These are phyloP conservation scores for Phoenoteleia sp. DNA, from an alignment of 2,888 invertebrate genomes.

Conservation along the genomic window DNA sequence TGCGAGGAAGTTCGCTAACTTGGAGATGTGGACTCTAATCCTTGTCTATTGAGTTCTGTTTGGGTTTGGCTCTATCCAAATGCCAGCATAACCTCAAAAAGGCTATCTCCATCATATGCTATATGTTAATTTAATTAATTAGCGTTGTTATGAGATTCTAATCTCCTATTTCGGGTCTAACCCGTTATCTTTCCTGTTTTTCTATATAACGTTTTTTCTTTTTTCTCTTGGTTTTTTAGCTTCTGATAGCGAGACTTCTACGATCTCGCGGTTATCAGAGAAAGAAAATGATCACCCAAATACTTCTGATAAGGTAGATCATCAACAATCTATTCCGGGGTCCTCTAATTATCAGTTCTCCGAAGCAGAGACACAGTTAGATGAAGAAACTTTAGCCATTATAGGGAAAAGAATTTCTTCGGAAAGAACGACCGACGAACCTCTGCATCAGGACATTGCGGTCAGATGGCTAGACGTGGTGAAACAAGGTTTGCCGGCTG, in stretches of 20 bases:
- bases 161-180: no score
- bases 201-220: no score
- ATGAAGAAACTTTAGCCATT: not conserved
- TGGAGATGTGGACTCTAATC: not conserved
- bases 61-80: no score
- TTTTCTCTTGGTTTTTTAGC: no score
- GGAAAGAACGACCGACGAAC: not conserved
- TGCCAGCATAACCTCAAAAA: no score
- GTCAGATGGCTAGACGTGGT: slow-evolving; percentile 13
- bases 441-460: slow-evolving; percentile 20
- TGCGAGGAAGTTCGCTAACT: not conserved
- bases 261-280: no score
- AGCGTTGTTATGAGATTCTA: no score
- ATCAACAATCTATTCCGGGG: not conserved
- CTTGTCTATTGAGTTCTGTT: not conserved
- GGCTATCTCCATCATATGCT: no score
- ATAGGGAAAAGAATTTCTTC: slow-evolving; percentile 16
- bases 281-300: not conserved
- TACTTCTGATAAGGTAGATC: not conserved
- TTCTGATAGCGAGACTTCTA: no score
- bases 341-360: not conserved
- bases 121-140: no score
- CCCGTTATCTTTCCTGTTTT: no score
- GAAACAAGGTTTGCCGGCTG: slow-evolving; percentile 13
- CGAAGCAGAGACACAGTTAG: no score